Evolutionary conservation across 2,113 vertebrate genomes (phyloP).

Genomic region (Daphoenositta chrysoptera): DNA sequence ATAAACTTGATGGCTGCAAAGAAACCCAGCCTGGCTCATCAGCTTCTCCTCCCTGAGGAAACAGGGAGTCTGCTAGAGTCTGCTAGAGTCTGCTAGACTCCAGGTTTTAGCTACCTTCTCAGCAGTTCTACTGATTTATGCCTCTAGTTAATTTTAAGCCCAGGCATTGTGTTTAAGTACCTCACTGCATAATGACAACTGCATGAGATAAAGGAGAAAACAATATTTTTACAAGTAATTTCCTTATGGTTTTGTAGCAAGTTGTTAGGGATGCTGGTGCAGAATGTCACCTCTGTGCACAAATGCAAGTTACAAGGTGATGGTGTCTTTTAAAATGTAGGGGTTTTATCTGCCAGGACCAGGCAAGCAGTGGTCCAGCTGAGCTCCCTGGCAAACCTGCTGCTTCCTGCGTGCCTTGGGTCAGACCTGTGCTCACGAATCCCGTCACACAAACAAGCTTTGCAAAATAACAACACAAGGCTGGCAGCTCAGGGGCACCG

Average conservation of each 20-base stretch:
- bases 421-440: not conserved
- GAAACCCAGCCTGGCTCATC: not conserved
- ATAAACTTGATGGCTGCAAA: not conserved
- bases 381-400: not conserved
- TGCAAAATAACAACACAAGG: not conserved
- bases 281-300: not conserved
- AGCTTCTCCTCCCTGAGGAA: not conserved
- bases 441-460: slow-evolving; percentile 16
- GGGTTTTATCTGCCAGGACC: not conserved
- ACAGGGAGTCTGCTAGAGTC: too few relatives aligned
- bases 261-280: not conserved
- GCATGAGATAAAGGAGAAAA: not conserved
- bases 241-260: not conserved
- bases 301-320: not conserved
- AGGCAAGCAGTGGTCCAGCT: not conserved
- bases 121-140: not conserved
- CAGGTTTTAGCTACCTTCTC: not conserved
- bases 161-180: not conserved
- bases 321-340: not conserved
- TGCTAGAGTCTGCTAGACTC: not conserved
- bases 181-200: not conserved
- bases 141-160: not conserved
- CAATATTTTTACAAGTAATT: not conserved
- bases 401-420: not conserved
- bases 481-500: not conserved